Evolutionary conservation across 2,888 invertebrate genomes (phyloP), one percentile per base, ranked within the genome.

Genomic region (Limnephilus marmoratus): DNA sequence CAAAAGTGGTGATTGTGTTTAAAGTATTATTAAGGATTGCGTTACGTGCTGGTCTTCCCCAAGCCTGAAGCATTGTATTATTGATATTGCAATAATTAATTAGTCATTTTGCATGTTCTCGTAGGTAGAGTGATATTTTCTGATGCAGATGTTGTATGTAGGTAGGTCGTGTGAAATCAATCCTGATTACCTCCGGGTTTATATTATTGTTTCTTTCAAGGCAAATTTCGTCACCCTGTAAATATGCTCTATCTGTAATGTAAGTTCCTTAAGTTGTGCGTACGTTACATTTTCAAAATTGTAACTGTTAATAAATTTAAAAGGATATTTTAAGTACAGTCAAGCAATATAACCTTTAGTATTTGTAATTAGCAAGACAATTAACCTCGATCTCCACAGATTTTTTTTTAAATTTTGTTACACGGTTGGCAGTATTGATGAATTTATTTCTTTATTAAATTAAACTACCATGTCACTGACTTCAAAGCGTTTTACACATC

Each of bases 21-120:
- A 18, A 53, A 18, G 18, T 53, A 18, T 53, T 53, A 18, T 53
- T 9, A n/a, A 68, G 24, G 24, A 68, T 68, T 68, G 68, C 68
- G 68, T 68, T 68, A 68, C 24, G 68, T 24, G 1, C 68, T 68
- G 68, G 68, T 68, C 68, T 68, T 68, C 68, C 68, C 68, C 68
- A 24, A 68, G 68, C 24, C 11, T 68, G 24, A n/a, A 68, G 68
- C 68, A 68, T 68, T 68, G 24, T 68, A 9, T 68, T 68, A 68
- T 68, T 68, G 68, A 68, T 24, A 24, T 68, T 68, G 68, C 24
- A 68, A 68, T 68, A 68, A 68, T 68, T 24, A 68, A 68, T 68
- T 68, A 68, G n/a, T 68, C 68, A 68, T 68, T 68, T 68, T 68
- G 68, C 68, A 68, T 68, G 68, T 68, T 68, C 68, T 68, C 68